Evolutionary conservation across 2,888 invertebrate species (phyloP).

Genomic region (Trachelus tabidus): DNA sequence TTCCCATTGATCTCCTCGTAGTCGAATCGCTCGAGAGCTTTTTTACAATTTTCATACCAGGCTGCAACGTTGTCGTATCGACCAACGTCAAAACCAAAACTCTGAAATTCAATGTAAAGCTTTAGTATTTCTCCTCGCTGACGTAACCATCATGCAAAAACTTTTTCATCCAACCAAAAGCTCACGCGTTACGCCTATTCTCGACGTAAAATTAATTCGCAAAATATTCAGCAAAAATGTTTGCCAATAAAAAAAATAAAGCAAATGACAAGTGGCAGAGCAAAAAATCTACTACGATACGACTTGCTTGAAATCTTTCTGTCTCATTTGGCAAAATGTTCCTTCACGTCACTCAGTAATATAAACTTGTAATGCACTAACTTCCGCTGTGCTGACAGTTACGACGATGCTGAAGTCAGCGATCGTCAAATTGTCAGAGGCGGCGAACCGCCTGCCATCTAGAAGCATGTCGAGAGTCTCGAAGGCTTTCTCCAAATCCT

Average conservation of each 20-base stretch:
- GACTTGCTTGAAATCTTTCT: no score
- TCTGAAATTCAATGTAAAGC: constrained; percentile 57
- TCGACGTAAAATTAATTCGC: not conserved
- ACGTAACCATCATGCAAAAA: not conserved
- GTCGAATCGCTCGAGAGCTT: constrained; percentile 73
- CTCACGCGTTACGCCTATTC: not conserved
- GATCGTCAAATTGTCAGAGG: constrained; percentile 76
- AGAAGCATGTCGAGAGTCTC: constrained; percentile 71
- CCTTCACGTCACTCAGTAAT: not conserved
- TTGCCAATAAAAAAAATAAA: not conserved
- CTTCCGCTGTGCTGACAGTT: constrained; percentile 70
- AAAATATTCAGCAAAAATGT: not conserved
- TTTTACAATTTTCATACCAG: constrained; percentile 78
- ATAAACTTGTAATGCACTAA: constrained; percentile 30
- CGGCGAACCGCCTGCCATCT: constrained; percentile 72
- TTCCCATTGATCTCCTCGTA: constrained; percentile 69
- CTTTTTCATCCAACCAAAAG: not conserved
- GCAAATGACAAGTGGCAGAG: not conserved
- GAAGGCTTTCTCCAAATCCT: constrained; percentile 71
- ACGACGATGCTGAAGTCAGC: constrained; percentile 77
- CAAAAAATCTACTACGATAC: not conserved
- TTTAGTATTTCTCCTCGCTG: not conserved
- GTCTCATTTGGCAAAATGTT: not conserved
- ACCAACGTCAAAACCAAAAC: constrained; percentile 69
- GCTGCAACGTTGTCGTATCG: constrained; percentile 70